Conservation (phyloP, 2,797 vertebrate species). For the Rhinogobio ventralis region DNA sequence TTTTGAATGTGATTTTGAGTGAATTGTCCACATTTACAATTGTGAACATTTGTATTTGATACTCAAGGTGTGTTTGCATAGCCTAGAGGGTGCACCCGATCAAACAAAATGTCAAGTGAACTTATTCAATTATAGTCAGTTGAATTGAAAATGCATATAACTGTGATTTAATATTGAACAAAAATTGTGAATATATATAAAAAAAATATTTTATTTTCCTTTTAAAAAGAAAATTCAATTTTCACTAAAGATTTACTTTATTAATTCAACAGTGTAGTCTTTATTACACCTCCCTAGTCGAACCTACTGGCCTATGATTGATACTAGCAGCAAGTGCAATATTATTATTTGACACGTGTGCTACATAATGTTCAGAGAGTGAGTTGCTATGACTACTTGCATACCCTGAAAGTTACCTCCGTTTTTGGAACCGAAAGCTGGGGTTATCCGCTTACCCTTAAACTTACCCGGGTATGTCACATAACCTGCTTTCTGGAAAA, state of each 20-base stretch:
- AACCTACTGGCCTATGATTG: background rate
- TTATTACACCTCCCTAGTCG: background rate
- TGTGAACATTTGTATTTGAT: background rate
- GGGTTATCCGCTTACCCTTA: no score
- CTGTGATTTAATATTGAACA: background rate
- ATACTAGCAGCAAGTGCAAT: background rate
- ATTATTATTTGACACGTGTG: background rate
- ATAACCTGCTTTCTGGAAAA: no score
- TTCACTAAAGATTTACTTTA: background rate
- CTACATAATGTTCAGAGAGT: no score
- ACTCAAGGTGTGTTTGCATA: background rate
- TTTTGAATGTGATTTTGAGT: background rate
- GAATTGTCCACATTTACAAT: background rate
- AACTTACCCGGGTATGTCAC: no score
- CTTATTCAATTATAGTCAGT: background rate
- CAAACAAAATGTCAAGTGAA: background rate
- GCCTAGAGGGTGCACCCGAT: background rate
- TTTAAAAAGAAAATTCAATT: background rate
- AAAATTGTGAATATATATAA: background rate
- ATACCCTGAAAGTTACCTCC: no score
- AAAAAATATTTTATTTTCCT: no score
- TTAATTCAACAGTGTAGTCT: background rate
- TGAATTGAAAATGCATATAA: background rate
- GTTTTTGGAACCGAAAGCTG: no score
- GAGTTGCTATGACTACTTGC: no score